These are phyloP conservation scores for Podarcis raffonei DNA, from an alignment of 2,113 vertebrate species.

Conservation along the genomic window DNA sequence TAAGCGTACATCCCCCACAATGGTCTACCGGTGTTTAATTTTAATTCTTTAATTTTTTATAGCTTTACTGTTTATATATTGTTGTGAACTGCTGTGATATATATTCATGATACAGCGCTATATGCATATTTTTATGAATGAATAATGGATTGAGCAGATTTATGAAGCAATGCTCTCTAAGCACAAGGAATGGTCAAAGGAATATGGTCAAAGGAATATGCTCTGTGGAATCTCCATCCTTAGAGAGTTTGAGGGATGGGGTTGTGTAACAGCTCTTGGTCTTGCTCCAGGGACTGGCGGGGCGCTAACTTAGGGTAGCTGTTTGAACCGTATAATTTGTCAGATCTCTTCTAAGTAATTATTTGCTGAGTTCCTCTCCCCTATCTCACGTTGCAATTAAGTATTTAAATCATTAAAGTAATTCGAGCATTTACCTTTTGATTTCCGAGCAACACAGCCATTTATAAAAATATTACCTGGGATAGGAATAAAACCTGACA, in stretches of 20 bases:
- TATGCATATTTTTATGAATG: no score
- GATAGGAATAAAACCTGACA: constrained; percentile 49
- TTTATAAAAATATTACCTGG: constrained; percentile 51
- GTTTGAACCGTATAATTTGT: neutral
- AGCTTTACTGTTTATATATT: no score
- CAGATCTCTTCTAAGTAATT: neutral
- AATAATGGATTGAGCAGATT: neutral
- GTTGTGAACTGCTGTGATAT: no score
- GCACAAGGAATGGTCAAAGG: neutral
- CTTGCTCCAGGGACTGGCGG: neutral
- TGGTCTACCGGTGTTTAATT: no score
- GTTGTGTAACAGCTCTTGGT: neutral
- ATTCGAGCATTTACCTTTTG: constrained; percentile 46
- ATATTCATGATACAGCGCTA: no score
- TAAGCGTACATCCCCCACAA: no score
- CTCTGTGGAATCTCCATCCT: neutral
- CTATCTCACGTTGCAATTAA: constrained; percentile 39
- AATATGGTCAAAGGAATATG: neutral
- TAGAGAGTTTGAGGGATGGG: neutral
- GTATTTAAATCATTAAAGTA: constrained; percentile 52
- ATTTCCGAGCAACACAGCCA: constrained; percentile 34
- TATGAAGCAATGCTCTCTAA: neutral
- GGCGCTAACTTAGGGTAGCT: neutral
- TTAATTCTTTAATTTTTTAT: no score
- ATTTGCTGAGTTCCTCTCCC: constrained; percentile 24